phyloP scores from a whole-genome alignment of 2,888 invertebrate genomes.

The Flexamia atlantica region DNA sequence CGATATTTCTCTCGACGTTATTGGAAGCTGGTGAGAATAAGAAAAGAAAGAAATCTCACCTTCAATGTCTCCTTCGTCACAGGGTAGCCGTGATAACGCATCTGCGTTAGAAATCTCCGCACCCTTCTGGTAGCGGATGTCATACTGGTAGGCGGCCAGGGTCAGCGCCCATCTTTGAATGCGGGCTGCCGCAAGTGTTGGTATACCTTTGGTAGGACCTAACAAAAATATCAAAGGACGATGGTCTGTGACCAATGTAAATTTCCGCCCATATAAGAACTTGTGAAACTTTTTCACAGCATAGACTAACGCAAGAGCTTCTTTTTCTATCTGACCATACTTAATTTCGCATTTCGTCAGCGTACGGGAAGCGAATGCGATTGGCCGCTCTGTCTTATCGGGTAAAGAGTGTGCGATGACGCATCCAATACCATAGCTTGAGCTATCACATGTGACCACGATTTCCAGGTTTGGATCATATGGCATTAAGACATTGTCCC shows the following conservation, averaged over 20 bases:
- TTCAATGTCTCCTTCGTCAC: not conserved
- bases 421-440: constrained; percentile 60
- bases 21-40: no score
- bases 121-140: constrained; percentile 2
- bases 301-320: no score
- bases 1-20: no score
- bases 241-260: no score
- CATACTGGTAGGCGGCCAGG: constrained; percentile 2
- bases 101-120: not conserved
- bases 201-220: not conserved
- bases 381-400: no score
- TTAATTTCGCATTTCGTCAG: no score
- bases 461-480: constrained; percentile 53
- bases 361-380: no score
- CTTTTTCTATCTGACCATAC: no score
- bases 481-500: constrained; percentile 11
- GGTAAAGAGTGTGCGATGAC: constrained; percentile 12
- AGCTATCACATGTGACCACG: constrained; percentile 39
- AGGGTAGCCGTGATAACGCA: constrained; percentile 16
- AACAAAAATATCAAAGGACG: no score
- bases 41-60: no score
- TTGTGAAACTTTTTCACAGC: no score
- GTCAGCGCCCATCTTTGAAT: not conserved
- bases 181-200: not conserved
- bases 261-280: no score